Percentiles rank a stretch among this genome's conserved stretches.
phyloP scores from a whole-genome alignment of 1,140 invertebrate species.

The Apis dorsata region DNA sequence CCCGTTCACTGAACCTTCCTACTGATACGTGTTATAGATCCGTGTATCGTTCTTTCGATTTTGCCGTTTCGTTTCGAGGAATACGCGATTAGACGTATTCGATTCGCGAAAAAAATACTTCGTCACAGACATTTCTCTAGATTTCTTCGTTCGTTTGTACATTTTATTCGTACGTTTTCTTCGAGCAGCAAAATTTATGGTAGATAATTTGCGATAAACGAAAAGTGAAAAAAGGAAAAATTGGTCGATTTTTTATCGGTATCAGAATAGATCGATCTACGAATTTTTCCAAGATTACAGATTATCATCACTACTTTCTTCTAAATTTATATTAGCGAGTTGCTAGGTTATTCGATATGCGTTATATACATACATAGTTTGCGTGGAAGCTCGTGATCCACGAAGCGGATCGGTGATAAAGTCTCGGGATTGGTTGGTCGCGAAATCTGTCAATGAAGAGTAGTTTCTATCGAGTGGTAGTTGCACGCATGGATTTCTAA shows the following conservation, averaged over 20 bases:
- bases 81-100: constrained; percentile 2
- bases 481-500: constrained; percentile 35
- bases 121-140: constrained; percentile 1
- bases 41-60: constrained; percentile 1
- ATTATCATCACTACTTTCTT: no score
- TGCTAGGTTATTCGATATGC: constrained; percentile 1
- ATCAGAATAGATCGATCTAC: no score
- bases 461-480: neutral
- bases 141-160: no score
- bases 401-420: neutral
- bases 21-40: constrained; percentile 8
- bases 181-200: no score
- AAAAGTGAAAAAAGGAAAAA: no score
- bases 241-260: no score
- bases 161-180: no score
- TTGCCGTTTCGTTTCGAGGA: neutral
- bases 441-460: constrained; percentile 30
- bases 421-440: neutral
- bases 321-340: neutral
- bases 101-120: neutral
- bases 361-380: neutral
- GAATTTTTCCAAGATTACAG: no score
- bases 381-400: neutral
- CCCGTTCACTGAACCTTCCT: constrained; percentile 57
- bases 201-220: no score